Conservation (phyloP, 1,140 invertebrate species). For the Gyrodactylus salaris region DNA sequence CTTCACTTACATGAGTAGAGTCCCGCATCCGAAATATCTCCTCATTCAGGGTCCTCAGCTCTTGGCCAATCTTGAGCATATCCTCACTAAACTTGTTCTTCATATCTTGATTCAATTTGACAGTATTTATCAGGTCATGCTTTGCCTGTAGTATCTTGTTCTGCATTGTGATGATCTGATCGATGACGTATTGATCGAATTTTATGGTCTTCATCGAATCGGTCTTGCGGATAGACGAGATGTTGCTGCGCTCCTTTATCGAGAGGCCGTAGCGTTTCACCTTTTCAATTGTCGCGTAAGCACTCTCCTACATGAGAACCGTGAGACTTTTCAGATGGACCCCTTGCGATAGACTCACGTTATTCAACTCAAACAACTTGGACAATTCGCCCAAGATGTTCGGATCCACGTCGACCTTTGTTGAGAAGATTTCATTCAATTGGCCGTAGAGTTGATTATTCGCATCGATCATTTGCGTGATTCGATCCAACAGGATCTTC, state of each 20-base stretch:
- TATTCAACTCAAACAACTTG: not conserved
- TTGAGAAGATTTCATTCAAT: not conserved
- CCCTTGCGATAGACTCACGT: not conserved
- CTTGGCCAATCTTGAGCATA: not conserved
- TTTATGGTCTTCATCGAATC: too few relatives aligned
- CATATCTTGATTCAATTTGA: not conserved
- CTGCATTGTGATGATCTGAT: not conserved
- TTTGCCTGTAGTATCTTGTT: not conserved
- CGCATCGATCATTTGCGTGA: not conserved
- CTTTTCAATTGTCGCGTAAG: not conserved
- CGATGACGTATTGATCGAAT: not conserved
- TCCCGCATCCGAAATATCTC: not conserved
- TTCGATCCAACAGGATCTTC: not conserved
- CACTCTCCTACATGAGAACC: not conserved
- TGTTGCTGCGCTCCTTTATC: not conserved
- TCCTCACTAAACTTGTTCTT: not conserved
- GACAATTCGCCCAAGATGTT: not conserved
- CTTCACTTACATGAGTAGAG: not conserved
- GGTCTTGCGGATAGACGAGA: not conserved
- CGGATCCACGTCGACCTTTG: not conserved
- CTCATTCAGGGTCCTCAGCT: not conserved
- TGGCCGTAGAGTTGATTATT: not conserved
- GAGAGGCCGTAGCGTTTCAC: not conserved
- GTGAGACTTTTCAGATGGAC: not conserved
- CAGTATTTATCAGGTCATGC: not conserved